Base-by-base conservation (phyloP, 2,797 vertebrate species). In the Morelia viridis region DNA sequence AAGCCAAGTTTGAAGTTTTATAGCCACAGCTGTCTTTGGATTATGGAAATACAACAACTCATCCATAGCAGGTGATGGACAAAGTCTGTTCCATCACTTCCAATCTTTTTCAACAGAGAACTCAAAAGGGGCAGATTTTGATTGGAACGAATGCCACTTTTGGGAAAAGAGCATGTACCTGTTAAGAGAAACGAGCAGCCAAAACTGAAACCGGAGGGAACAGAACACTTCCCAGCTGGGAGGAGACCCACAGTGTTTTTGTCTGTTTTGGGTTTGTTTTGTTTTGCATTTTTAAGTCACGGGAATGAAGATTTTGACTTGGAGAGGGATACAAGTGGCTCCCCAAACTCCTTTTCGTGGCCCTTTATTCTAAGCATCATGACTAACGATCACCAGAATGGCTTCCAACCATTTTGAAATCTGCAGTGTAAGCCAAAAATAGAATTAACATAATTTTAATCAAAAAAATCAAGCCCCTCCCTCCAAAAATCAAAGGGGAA, bases 11-110 rank as follows among this genome's bases (percentile, higher is more conserved):
- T 93, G 93, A 96, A 93, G 64, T 94, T 95, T 96, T 96, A 95
- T 93, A 93, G 92, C 93, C 94, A 50, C 95, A 96, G 94, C 95
- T 96, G 95, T 89, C 94, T 96, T 96, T 96, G 93, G 93, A 91
- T 94, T 95, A 96, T 93, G 96, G 91, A 96, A 96, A 96, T 95
- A 46, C 93, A 96, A 92, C 91, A 91, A 94, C 96, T 95, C 96
- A 94, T 91, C 95, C 95, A 93, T 93, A 95, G 85, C 94, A 93
- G 94, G 95, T 92, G 94, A 95, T 87, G 68, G 94, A 96, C 94
- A 50, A 90, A 57, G 94, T 93, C 93, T 92, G 62, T n/a, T 61
- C 24, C 31, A 24, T 65, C 50, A 26, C 94, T 94, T 60, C 88
- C 35, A 15, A 35, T 35, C 12, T 85, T 92, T 31, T 56, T 26